phyloP scores from a whole-genome alignment of 2,113 vertebrate genomes.

The Leptodactylus fuscus region DNA sequence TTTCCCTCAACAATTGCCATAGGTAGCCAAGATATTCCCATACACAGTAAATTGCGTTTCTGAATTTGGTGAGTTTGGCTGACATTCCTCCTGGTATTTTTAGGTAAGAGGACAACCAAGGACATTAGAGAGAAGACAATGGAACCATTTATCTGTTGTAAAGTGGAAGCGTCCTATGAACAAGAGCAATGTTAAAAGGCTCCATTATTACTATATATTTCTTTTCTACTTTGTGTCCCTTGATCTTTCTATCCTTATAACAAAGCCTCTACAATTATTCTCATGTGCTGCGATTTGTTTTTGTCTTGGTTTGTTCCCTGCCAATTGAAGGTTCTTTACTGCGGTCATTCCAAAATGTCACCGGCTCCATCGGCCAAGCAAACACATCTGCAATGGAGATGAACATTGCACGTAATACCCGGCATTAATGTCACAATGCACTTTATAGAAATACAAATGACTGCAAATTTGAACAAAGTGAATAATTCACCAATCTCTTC shows the following conservation, averaged over 20 bases:
- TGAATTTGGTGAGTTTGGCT: too few relatives aligned
- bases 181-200: neutral
- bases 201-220: neutral
- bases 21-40: too few relatives aligned
- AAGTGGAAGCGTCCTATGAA: neutral
- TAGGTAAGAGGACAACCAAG: conserved; percentile 1
- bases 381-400: conserved; percentile 33
- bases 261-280: neutral
- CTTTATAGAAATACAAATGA: conserved; percentile 48
- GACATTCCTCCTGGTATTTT: neutral
- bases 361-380: conserved; percentile 27
- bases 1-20: too few relatives aligned
- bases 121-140: neutral
- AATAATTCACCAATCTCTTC: conserved; percentile 51
- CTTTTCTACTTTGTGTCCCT: conserved; percentile 4
- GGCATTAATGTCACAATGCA: conserved; percentile 47
- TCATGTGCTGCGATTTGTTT: conserved; percentile 24
- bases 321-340: conserved; percentile 30
- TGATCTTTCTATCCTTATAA: neutral
- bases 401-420: conserved; percentile 16
- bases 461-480: conserved; percentile 38
- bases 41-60: too few relatives aligned
- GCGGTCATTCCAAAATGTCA: conserved; percentile 47
- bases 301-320: conserved; percentile 34
- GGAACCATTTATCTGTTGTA: neutral